A percentile compares a stretch with the other conserved stretches of the same genome.
These are phyloP conservation scores for Miniopterus natalensis DNA, from an alignment of 2,113 vertebrate species.

Conservation along the genomic window DNA sequence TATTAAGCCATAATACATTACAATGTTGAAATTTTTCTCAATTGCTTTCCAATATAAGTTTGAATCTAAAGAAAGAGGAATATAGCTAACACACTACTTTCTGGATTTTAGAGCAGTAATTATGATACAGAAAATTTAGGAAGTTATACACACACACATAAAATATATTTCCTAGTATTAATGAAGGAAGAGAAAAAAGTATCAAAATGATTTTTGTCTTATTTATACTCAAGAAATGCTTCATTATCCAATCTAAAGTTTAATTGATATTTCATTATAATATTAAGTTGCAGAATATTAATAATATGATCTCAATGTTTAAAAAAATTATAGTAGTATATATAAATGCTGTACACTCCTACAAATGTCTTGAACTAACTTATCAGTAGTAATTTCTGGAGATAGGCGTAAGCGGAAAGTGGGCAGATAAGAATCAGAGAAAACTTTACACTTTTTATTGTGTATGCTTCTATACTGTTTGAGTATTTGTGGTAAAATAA, in stretches of 20 bases:
- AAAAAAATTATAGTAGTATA: not conserved
- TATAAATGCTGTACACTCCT: not conserved
- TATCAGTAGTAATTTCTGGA: conserved; percentile 38
- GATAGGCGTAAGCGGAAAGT: not conserved
- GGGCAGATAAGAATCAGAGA: not conserved
- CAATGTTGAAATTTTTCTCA: conserved; percentile 29
- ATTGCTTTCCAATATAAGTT: conserved; percentile 37
- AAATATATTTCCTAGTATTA: not conserved
- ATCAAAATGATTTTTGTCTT: conserved; percentile 51
- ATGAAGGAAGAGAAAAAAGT: not conserved
- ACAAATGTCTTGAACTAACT: conserved; percentile 33
- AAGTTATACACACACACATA: not conserved
- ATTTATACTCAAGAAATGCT: not conserved
- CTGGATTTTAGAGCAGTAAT: conserved; percentile 32
- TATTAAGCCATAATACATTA: conserved; percentile 38
- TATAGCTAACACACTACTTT: not conserved
- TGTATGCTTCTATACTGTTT: not conserved
- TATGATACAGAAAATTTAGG: conserved; percentile 29
- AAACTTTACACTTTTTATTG: conserved; percentile 23
- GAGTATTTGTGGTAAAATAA: conserved; percentile 17
- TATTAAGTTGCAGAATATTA: conserved; percentile 3
- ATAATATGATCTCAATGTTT: not conserved
- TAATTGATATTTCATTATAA: conserved; percentile 6
- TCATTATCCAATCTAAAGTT: conserved; percentile 51
- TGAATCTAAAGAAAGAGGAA: not conserved